Percentiles rank a stretch among this genome's conserved stretches.
Evolutionary conservation across 1,140 invertebrate genomes (phyloP).

Genomic region (Pristionchus pacificus): DNA sequence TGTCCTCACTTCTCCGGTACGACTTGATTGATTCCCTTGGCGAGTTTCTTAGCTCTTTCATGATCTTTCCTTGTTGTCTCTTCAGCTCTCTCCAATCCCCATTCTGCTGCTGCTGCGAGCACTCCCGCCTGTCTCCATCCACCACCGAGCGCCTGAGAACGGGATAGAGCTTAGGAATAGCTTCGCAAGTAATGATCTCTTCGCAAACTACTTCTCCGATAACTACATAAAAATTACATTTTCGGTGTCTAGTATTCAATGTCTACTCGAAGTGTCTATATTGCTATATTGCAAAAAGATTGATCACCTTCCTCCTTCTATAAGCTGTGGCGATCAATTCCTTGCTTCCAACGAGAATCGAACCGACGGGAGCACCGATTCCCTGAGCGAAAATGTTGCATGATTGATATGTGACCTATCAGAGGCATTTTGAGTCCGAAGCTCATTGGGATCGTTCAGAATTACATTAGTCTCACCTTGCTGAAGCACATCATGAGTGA

Average conservation of each 20-base stretch:
- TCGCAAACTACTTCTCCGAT: background rate
- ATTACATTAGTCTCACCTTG: no score
- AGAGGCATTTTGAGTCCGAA: constrained; percentile 50
- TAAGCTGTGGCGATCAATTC: constrained; percentile 69
- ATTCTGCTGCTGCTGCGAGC: constrained; percentile 78
- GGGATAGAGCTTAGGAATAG: constrained; percentile 67
- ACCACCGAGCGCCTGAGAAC: constrained; percentile 81
- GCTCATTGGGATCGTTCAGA: no score
- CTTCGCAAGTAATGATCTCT: background rate
- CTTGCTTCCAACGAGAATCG: constrained; percentile 73
- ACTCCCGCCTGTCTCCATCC: constrained; percentile 85
- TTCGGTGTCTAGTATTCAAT: no score
- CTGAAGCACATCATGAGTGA: constrained; percentile 67
- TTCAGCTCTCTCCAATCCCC: constrained; percentile 73
- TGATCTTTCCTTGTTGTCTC: constrained; percentile 73
- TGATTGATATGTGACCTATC: no score
- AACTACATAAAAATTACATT: no score
- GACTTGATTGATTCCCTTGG: constrained; percentile 63
- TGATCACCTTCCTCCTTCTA: constrained; percentile 13
- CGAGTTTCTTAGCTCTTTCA: constrained; percentile 68
- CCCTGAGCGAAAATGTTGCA: constrained; percentile 64
- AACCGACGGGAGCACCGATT: constrained; percentile 80
- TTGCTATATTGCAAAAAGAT: background rate
- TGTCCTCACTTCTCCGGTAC: constrained; percentile 12
- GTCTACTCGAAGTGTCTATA: no score